Evolutionary conservation across 2,113 vertebrate species (phyloP).

Genomic region (Romanogobio albipinnatus): DNA sequence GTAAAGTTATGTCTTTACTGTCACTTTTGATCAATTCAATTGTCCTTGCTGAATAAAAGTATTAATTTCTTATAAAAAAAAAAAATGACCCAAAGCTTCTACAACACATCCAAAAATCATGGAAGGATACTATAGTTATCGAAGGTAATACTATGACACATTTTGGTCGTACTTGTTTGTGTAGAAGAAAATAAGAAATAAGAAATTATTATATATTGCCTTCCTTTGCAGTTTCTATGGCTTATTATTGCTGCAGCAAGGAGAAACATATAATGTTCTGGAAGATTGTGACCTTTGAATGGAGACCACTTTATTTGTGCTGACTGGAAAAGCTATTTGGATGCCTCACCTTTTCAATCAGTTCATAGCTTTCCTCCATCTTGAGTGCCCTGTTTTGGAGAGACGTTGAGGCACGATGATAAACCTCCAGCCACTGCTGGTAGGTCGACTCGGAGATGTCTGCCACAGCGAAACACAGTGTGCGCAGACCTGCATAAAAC

Average conservation of each 20-base stretch:
- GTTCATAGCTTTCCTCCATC: conserved; percentile 94
- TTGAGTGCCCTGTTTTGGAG: conserved; percentile 94
- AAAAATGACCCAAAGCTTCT: too few relatives aligned
- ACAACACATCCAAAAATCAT: too few relatives aligned
- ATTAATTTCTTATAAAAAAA: too few relatives aligned
- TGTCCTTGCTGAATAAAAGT: too few relatives aligned
- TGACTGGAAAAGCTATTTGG: background rate
- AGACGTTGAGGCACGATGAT: conserved; percentile 86
- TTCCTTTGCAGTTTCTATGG: background rate
- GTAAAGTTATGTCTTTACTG: too few relatives aligned
- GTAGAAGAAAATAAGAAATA: background rate
- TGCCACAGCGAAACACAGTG: conserved; percentile 92
- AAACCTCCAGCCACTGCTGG: conserved; percentile 86
- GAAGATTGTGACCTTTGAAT: background rate
- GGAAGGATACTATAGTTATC: background rate
- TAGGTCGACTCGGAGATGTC: conserved; percentile 92
- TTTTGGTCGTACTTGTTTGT: background rate
- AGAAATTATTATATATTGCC: background rate
- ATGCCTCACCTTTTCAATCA: conserved; percentile 92
- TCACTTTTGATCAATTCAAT: too few relatives aligned
- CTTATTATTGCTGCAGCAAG: background rate
- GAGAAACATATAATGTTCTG: background rate
- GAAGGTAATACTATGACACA: background rate
- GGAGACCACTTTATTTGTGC: background rate
- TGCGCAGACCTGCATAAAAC: conserved; percentile 83